phyloP scores from a whole-genome alignment of 1,140 invertebrate genomes.

The Drosophila ananassae region DNA sequence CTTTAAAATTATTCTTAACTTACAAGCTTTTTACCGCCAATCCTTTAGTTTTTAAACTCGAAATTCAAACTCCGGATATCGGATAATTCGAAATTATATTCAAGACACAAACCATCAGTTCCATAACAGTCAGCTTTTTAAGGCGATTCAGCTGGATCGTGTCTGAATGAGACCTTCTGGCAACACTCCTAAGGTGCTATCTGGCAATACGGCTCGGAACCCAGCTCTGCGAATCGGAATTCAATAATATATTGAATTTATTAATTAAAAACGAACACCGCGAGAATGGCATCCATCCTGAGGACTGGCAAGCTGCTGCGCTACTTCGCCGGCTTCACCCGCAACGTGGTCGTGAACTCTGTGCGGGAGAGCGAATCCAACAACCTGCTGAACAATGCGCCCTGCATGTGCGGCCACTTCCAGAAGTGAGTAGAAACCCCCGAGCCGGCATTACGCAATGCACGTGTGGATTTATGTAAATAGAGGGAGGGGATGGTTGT shows the following conservation, averaged over 20 bases:
- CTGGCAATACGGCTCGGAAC: not conserved
- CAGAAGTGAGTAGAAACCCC: conserved; percentile 83
- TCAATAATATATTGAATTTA: conserved; percentile 55
- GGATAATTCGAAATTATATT: not conserved
- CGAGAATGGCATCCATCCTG: conserved; percentile 87
- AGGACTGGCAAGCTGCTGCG: conserved; percentile 89
- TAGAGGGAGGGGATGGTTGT: not conserved
- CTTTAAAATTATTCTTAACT: not conserved
- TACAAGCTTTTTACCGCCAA: not conserved
- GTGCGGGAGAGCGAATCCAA: conserved; percentile 85
- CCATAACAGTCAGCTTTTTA: too few species aligned
- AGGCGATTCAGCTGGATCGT: too few species aligned
- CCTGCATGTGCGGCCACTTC: conserved; percentile 84
- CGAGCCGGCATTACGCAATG: conserved; percentile 73
- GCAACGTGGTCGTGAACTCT: conserved; percentile 87
- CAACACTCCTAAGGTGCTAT: not conserved
- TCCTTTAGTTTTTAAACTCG: not conserved
- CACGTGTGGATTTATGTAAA: conserved; percentile 16
- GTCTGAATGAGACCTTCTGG: not conserved
- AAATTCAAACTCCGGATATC: not conserved
- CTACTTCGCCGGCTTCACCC: conserved; percentile 88
- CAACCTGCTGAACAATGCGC: conserved; percentile 84
- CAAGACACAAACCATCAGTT: not conserved
- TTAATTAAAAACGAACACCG: conserved; percentile 42
- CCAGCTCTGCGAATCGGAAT: not conserved